Conservation (phyloP, 2,113 vertebrate species). For the Vulpes vulpes region DNA sequence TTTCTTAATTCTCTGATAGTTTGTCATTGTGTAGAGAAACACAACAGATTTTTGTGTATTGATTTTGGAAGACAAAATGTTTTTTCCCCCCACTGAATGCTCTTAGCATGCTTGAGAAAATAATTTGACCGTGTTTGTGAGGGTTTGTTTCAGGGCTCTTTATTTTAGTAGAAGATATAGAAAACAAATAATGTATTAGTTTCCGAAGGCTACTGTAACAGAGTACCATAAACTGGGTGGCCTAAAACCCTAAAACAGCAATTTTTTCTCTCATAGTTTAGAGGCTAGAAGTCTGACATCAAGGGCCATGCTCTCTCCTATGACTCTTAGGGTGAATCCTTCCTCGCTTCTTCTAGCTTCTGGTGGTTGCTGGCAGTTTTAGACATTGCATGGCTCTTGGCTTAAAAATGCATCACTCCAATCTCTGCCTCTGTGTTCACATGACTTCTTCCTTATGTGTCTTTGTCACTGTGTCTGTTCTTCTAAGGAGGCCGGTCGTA, state of each 20-base stretch:
- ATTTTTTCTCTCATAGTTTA: neutral
- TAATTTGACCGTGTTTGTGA: neutral
- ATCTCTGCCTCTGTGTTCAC: neutral
- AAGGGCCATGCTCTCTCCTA: rapidly evolving
- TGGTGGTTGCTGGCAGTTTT: neutral
- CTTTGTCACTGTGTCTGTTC: neutral
- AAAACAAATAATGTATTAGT: neutral
- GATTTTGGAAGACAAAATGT: neutral
- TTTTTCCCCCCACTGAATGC: neutral
- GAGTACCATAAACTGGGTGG: neutral
- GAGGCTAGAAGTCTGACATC: neutral
- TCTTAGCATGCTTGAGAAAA: neutral
- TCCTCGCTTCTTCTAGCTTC: neutral
- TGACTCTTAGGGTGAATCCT: neutral
- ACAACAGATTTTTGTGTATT: neutral
- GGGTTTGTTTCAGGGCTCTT: neutral
- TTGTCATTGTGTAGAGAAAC: neutral
- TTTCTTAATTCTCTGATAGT: neutral
- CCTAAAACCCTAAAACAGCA: neutral
- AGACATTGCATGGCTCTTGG: neutral
- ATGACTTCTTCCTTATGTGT: neutral
- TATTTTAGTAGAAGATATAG: neutral
- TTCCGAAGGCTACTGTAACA: neutral
- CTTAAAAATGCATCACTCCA: neutral
- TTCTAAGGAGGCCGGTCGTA: neutral